These are phyloP conservation scores for Pachycephus smyrnensis DNA, from an alignment of 2,888 invertebrate species.

Conservation along the genomic window DNA sequence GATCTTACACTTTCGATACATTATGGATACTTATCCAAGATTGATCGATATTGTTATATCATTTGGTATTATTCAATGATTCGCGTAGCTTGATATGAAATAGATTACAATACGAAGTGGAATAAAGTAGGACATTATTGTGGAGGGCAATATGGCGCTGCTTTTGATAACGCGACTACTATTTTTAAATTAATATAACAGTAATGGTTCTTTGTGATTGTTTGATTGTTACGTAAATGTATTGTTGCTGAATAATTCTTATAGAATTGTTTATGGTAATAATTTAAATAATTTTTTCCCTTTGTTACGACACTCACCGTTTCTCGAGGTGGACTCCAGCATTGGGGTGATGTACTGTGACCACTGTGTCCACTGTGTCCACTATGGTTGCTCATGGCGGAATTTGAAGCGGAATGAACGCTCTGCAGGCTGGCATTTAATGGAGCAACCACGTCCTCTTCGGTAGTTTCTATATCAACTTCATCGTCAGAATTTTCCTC, in stretches of 20 bases:
- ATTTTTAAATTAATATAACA: background rate
- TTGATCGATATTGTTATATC: background rate
- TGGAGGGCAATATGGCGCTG: background rate
- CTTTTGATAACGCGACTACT: background rate
- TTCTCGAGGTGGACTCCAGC: conserved; percentile 70
- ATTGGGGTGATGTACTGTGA: conserved; percentile 55
- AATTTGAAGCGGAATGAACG: conserved; percentile 48
- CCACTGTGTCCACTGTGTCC: conserved; percentile 26
- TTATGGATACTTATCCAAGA: background rate
- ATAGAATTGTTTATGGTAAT: background rate
- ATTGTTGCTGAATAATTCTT: background rate
- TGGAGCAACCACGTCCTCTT: conserved; percentile 73
- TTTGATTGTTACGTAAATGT: background rate
- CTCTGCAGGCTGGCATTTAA: conserved; percentile 44
- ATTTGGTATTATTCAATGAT: background rate
- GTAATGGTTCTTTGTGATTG: background rate
- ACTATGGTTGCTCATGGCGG: conserved; percentile 54
- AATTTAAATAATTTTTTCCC: background rate
- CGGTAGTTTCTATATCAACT: conserved; percentile 89
- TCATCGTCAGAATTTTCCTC: conserved; percentile 83
- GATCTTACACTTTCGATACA: background rate
- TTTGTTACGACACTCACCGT: conserved; percentile 63
- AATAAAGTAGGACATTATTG: background rate
- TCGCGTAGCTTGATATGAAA: background rate
- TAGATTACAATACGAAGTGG: background rate